Conservation (phyloP, 64 coral and sea anemone genomes). For the Hydrozoanthus tunicans region DNA sequence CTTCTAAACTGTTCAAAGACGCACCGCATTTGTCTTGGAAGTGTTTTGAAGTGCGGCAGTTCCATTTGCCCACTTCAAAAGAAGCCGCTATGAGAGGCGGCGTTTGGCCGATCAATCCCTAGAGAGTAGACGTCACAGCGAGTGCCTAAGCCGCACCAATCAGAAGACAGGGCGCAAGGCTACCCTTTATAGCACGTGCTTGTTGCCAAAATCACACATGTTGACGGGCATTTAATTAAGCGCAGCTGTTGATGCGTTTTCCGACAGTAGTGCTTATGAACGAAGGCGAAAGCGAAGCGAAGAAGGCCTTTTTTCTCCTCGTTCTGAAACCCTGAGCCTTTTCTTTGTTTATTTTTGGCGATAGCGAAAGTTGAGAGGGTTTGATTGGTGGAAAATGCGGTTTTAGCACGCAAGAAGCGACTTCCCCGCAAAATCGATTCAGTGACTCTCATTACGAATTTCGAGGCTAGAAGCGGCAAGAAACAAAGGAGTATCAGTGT, state of each 20-base stretch:
- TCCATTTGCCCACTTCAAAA: constrained; percentile 88
- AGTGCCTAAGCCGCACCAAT: constrained; percentile 86
- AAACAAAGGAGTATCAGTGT: constrained; percentile 80
- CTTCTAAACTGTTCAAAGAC: constrained; percentile 61
- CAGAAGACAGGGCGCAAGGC: constrained; percentile 55
- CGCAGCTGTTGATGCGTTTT: constrained; percentile 79
- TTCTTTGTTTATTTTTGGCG: not conserved
- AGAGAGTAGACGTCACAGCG: constrained; percentile 90
- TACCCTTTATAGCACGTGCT: constrained; percentile 92
- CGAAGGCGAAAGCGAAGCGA: constrained; percentile 24
- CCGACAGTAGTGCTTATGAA: constrained; percentile 26
- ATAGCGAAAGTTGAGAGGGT: not conserved
- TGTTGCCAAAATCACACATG: constrained; percentile 94
- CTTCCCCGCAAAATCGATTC: constrained; percentile 92
- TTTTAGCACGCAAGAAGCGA: constrained; percentile 69
- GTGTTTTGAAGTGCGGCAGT: constrained; percentile 94
- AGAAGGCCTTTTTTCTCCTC: not conserved
- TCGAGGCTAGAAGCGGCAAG: constrained; percentile 88
- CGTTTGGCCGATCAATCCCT: constrained; percentile 90
- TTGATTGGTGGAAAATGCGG: constrained; percentile 31
- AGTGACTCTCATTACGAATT: constrained; percentile 91
- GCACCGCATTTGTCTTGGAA: constrained; percentile 86
- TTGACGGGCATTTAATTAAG: constrained; percentile 97
- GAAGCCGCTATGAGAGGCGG: constrained; percentile 97
- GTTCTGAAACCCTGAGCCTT: constrained; percentile 1